Conservation (phyloP, 1,140 invertebrate species). For the Kradibia gibbosae region DNA sequence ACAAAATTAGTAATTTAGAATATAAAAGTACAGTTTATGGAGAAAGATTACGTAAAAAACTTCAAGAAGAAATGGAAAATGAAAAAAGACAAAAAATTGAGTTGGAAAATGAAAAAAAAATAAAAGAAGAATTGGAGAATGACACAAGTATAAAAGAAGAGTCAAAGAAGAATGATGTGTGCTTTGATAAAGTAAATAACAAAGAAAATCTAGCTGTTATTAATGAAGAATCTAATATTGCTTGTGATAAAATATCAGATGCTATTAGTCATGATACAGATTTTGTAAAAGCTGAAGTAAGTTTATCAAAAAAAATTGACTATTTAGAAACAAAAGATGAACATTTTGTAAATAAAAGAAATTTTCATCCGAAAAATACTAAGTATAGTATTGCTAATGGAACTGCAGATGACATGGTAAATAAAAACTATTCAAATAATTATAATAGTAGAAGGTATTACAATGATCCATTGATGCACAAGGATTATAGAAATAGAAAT, state of each 20-base stretch:
- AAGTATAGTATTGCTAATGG: neutral
- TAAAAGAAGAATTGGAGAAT: neutral
- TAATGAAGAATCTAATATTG: slow-evolving; percentile 13
- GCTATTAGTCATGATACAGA: neutral
- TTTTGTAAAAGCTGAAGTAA: neutral
- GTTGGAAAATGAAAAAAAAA: neutral
- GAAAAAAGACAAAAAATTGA: slow-evolving; percentile 38
- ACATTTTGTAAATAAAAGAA: neutral
- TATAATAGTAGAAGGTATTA: neutral
- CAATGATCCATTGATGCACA: neutral
- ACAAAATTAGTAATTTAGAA: slow-evolving; percentile 47
- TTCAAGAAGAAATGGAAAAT: slow-evolving; percentile 54
- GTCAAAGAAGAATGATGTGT: neutral
- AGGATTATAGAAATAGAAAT: slow-evolving; percentile 21
- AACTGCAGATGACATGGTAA: neutral
- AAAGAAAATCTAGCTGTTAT: slow-evolving; percentile 53
- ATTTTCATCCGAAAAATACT: neutral
- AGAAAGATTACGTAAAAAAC: slow-evolving; percentile 60
- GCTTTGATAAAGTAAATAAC: slow-evolving; percentile 34
- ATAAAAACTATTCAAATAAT: slow-evolving; percentile 8
- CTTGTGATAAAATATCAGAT: neutral
- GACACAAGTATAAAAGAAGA: neutral
- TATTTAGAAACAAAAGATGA: slow-evolving; percentile 11
- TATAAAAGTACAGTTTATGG: slow-evolving; percentile 59
- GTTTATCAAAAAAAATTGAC: neutral